A percentile compares a stretch with the other conserved stretches of the same genome.
phyloP scores from a whole-genome alignment of 2,888 invertebrate genomes.

The Calephelis perditalis region DNA sequence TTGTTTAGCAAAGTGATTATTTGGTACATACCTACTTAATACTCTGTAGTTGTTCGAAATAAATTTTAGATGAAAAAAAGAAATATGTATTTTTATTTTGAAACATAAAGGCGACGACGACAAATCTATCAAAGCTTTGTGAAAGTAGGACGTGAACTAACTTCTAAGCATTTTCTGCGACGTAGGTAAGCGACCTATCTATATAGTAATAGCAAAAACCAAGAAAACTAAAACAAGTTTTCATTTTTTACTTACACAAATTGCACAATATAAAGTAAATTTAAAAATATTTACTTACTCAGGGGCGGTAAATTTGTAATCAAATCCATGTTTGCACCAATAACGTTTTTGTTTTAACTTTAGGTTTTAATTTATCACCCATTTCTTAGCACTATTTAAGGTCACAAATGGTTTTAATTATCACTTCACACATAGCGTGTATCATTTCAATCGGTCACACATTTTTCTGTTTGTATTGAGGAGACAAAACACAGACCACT shows the following conservation, averaged over 20 bases:
- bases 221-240: not conserved
- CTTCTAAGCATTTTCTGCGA: conserved; percentile 6
- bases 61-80: too few relatives aligned
- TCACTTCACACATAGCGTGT: conserved; percentile 27
- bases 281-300: conserved; percentile 48
- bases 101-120: too few relatives aligned
- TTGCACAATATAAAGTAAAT: not conserved
- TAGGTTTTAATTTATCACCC: conserved; percentile 68
- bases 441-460: conserved; percentile 36
- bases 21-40: too few relatives aligned
- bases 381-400: conserved; percentile 57
- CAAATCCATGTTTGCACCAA: conserved; percentile 61
- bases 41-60: too few relatives aligned
- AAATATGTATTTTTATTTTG: too few relatives aligned
- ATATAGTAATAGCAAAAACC: too few relatives aligned
- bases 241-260: not conserved
- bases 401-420: conserved; percentile 24
- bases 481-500: conserved; percentile 23
- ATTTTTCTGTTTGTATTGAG: conserved; percentile 50
- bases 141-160: conserved; percentile 4
- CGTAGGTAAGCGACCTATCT: not conserved
- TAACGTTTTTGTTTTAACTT: conserved; percentile 62
- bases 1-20: too few relatives aligned
- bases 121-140: conserved; percentile 1
- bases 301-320: conserved; percentile 60